Evolutionary conservation across 2,113 vertebrate genomes (phyloP).

Genomic region (rat (Rattus norvegicus)): GRCr8 NC_086032.1:41828501-41829000

Average conservation of each 20-base stretch:
- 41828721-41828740: too few relatives aligned
- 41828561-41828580: constrained; percentile 8
- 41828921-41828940: neutral
- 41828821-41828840: neutral
- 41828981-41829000: neutral
- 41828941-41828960: neutral
- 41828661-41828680: neutral
- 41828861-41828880: neutral
- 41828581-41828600: constrained; percentile 25
- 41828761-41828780: neutral
- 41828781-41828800: neutral
- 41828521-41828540: neutral
- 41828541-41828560: neutral
- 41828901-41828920: constrained; percentile 13
- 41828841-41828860: neutral
- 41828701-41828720: too few relatives aligned
- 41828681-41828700: too few relatives aligned
- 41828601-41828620: neutral
- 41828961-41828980: neutral
- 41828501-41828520: neutral
- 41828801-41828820: neutral
- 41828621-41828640: neutral
- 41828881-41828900: neutral
- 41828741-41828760: too few relatives aligned
- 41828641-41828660: neutral